Conservation (phyloP, 2,888 invertebrate species). For the Periphyllus acericola region DNA sequence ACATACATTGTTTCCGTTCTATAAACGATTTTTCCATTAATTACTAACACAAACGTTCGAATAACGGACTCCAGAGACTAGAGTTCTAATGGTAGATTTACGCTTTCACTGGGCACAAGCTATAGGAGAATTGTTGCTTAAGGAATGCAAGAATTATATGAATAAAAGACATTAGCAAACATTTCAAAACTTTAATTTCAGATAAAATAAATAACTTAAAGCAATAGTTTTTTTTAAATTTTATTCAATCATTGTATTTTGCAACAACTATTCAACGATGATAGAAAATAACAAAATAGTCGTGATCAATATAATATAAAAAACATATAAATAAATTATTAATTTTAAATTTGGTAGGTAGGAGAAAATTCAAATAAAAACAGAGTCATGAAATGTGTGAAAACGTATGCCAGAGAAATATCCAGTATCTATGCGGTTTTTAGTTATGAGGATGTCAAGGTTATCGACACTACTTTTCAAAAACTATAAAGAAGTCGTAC, state of each 20-base stretch:
- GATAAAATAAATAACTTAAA: neutral
- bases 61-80: constrained; percentile 32
- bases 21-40: constrained; percentile 57
- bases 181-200: neutral
- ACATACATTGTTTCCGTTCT: constrained; percentile 58
- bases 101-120: constrained; percentile 51
- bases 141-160: neutral
- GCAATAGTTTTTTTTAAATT: neutral
- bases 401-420: neutral
- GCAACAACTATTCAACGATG: neutral
- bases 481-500: constrained; percentile 13
- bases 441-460: constrained; percentile 45
- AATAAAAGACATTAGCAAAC: constrained; percentile 9
- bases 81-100: constrained; percentile 48
- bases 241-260: neutral
- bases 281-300: no score
- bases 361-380: neutral
- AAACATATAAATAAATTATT: neutral
- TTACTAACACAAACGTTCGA: constrained; percentile 45
- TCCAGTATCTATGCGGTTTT: constrained; percentile 39
- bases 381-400: neutral
- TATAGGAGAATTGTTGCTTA: constrained; percentile 4
- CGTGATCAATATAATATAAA: neutral
- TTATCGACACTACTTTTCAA: constrained; percentile 44
- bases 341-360: neutral